Base-by-base conservation (phyloP, 2,888 invertebrate genomes). In the Leptinotarsa rubiginosa region DNA sequence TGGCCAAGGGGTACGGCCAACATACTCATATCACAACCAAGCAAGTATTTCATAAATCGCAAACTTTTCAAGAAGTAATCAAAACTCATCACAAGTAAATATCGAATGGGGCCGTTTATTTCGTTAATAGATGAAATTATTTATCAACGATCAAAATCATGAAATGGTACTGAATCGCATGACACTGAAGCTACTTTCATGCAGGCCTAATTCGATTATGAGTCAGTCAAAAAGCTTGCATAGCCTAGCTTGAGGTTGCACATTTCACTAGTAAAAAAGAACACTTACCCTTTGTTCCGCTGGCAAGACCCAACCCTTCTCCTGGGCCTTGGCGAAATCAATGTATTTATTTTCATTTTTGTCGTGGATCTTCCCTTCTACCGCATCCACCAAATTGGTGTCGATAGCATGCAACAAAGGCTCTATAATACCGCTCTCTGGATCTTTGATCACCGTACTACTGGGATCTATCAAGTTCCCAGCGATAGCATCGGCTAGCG, bases 261-360 rank as follows among this genome's bases (percentile, higher is more conserved):
- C 31, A 72, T 18, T 47, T 70, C 12, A 62, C 25, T 71, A 22
- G 10, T 52, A 68, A 54, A 70, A 73, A 75, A 77, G 80, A 81
- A 81, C 65, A 93, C 96, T 96, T 92, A 97, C 97, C 96, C 97
- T 92, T 87, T 95, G 94, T 92, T 96, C 95, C 87, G 96, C 96
- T 88, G 96, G 93, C 90, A 96, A 91, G 86, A 97, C 92, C 89
- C 94, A 93, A 86, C 96, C 96, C 90, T 93, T 93, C 88, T 95
- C 94, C 87, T 93, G 91, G 86, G 96, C 97, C 90, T 95, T 96
- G 85, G 93, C 90, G 87, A 97, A 92, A 91, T 96, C 95, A 50
- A 87, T 82, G 77, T 89, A 87, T 83, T 90, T 91, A 86, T 91
- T 92, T 79, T 88, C 89, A 78, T 86, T 86, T 74, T 87, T 86